Percentiles rank a stretch among this genome's conserved stretches.
Evolutionary conservation across 2,113 vertebrate species (phyloP).

Genomic region (Ophthalmolycus amberensis): DNA sequence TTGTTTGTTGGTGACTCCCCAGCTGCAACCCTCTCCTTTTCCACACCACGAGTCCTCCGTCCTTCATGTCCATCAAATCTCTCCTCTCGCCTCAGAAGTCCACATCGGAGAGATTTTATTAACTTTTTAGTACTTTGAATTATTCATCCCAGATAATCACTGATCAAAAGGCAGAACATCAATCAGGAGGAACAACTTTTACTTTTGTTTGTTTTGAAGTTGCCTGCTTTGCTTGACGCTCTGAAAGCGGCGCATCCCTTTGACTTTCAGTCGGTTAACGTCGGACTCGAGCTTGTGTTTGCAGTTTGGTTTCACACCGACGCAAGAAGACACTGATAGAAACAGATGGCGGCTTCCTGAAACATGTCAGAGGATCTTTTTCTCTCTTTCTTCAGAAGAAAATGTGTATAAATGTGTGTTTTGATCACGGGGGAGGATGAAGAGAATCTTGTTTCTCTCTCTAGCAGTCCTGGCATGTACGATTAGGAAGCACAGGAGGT

Average conservation of each 20-base stretch:
- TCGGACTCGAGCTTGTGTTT: background rate
- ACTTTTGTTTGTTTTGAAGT: background rate
- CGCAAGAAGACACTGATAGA: background rate
- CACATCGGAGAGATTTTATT: constrained; percentile 73
- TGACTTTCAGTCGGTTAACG: background rate
- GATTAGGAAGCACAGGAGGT: constrained; percentile 58
- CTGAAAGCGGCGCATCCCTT: rapidly evolving
- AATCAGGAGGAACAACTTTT: constrained; percentile 64
- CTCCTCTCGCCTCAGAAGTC: constrained; percentile 45
- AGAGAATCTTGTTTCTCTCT: background rate
- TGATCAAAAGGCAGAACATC: constrained; percentile 85
- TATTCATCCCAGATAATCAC: constrained; percentile 84
- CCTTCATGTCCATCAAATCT: constrained; percentile 62
- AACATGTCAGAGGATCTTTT: constrained; percentile 26
- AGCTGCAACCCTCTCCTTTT: constrained; percentile 6
- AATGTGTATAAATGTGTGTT: constrained; percentile 1
- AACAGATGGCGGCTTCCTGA: constrained; percentile 62
- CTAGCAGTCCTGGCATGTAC: constrained; percentile 59
- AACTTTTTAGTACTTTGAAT: constrained; percentile 85
- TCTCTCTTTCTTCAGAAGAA: constrained; percentile 21
- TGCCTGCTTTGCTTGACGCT: background rate
- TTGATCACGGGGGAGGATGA: constrained; percentile 5
- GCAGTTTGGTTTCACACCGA: background rate
- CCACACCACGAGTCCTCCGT: background rate
- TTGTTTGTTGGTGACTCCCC: constrained; percentile 6